Conservation (phyloP, 2,113 vertebrate genomes). For the Microcebus jonahi region DNA sequence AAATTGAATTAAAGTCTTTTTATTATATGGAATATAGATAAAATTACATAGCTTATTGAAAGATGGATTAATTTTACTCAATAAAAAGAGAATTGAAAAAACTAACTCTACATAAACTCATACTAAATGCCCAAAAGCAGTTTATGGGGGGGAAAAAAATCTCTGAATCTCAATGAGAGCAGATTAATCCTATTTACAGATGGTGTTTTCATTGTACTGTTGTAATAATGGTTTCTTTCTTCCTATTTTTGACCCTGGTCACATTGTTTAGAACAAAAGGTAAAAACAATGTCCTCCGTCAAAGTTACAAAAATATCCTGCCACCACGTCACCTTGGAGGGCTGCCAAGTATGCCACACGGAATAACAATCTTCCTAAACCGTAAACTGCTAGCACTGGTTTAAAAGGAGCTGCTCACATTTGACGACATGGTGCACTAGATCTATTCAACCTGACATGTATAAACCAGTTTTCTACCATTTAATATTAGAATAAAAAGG, state of each 20-base stretch:
- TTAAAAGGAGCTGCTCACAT: neutral
- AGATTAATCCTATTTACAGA: neutral
- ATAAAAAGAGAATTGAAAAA: neutral
- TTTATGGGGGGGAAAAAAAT: too few species aligned
- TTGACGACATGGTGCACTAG: rapidly evolving
- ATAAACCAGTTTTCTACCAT: neutral
- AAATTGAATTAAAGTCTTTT: neutral
- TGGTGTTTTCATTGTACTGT: neutral
- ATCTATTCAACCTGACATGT: too few species aligned
- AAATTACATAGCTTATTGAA: neutral
- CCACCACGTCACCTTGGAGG: neutral
- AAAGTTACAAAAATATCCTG: neutral
- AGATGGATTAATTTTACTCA: neutral
- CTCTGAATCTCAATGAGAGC: neutral
- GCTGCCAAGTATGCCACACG: neutral
- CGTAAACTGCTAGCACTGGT: neutral
- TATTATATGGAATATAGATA: neutral
- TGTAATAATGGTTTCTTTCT: neutral
- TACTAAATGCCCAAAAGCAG: neutral
- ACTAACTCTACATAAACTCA: neutral
- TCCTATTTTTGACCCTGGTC: neutral
- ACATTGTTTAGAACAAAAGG: constrained; percentile 33
- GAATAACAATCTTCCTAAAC: too few species aligned
- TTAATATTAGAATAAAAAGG: neutral
- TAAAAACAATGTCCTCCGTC: neutral